A percentile compares a stretch with the other conserved stretches of the same genome.
Evolutionary conservation across 2,888 invertebrate species (phyloP).

Genomic region (Habrosyne pyritoides): DNA sequence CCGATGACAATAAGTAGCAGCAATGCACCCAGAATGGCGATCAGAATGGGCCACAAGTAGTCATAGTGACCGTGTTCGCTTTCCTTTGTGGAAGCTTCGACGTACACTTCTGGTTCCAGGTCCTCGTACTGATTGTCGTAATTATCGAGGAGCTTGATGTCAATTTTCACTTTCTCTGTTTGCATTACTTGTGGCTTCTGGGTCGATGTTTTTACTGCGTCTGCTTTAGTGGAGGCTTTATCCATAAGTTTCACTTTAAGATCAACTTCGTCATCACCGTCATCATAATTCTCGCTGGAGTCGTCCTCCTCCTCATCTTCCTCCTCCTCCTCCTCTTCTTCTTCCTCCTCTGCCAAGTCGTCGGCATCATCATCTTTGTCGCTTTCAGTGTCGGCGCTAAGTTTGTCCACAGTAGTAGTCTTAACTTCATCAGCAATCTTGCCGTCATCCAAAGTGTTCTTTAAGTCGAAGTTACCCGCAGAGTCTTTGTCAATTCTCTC

Average conservation of each 20-base stretch:
- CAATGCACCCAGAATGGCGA: slow-evolving; percentile 83
- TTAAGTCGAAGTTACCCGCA: slow-evolving; percentile 70
- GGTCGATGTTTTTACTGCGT: slow-evolving; percentile 24
- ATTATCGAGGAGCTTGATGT: slow-evolving; percentile 63
- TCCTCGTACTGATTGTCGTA: slow-evolving; percentile 55
- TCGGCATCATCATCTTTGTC: slow-evolving; percentile 52
- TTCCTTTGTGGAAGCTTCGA: slow-evolving; percentile 61
- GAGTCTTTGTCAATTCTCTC: slow-evolving; percentile 71
- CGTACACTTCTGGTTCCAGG: slow-evolving; percentile 55
- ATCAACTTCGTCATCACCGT: slow-evolving; percentile 65
- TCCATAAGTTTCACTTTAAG: slow-evolving; percentile 70
- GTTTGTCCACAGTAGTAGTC: slow-evolving; percentile 35
- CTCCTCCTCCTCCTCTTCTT: slow-evolving; percentile 63
- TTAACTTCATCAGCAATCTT: slow-evolving; percentile 60
- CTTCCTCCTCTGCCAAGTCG: slow-evolving; percentile 63
- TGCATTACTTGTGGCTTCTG: slow-evolving; percentile 23
- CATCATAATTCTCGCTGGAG: slow-evolving; percentile 41
- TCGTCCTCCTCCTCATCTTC: slow-evolving; percentile 58
- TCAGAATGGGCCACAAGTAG: slow-evolving; percentile 83
- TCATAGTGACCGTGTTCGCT: slow-evolving; percentile 74
- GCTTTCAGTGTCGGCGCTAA: slow-evolving; percentile 46
- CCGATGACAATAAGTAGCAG: slow-evolving; percentile 80
- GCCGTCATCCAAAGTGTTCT: slow-evolving; percentile 70
- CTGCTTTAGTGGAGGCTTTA: slow-evolving; percentile 40
- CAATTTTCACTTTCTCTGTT: slow-evolving; percentile 54